A percentile compares a stretch with the other conserved stretches of the same genome.
Conservation (phyloP, 2,797 vertebrate species). For the Ceyx erithaca region DNA sequence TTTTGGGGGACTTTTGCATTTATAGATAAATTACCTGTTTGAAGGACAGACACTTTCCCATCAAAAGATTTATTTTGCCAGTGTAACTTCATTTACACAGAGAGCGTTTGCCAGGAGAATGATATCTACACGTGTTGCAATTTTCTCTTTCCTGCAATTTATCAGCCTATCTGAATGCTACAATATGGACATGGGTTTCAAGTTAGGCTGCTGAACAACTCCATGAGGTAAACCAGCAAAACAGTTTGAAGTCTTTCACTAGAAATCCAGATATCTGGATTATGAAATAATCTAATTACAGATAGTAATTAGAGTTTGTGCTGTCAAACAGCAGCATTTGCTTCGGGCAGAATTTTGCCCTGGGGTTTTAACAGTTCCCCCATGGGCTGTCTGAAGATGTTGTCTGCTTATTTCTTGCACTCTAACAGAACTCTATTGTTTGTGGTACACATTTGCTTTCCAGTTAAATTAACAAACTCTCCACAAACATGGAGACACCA, state of each 20-base stretch:
- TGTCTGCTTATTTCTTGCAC: not conserved
- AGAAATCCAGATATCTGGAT: not conserved
- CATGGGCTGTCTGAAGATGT: not conserved
- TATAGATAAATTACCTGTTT: not conserved
- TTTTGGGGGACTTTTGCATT: not conserved
- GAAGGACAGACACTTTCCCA: not conserved
- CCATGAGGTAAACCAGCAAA: not conserved
- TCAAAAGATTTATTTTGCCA: not conserved
- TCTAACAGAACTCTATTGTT: not conserved
- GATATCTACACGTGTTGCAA: not conserved
- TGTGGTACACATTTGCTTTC: not conserved
- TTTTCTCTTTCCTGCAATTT: not conserved
- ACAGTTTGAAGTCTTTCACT: not conserved
- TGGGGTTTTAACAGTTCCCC: not conserved
- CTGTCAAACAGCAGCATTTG: not conserved
- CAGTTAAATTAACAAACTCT: not conserved
- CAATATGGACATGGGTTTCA: not conserved
- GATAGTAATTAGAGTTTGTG: not conserved
- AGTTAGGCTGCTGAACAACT: not conserved
- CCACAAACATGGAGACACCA: not conserved
- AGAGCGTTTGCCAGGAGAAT: not conserved
- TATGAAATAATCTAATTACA: not conserved
- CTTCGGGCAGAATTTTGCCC: not conserved
- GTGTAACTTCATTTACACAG: not conserved
- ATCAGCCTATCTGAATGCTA: not conserved